Base-by-base conservation (phyloP, 2,113 vertebrate species). In the Sinocyclocheilus maitianheensis region DNA sequence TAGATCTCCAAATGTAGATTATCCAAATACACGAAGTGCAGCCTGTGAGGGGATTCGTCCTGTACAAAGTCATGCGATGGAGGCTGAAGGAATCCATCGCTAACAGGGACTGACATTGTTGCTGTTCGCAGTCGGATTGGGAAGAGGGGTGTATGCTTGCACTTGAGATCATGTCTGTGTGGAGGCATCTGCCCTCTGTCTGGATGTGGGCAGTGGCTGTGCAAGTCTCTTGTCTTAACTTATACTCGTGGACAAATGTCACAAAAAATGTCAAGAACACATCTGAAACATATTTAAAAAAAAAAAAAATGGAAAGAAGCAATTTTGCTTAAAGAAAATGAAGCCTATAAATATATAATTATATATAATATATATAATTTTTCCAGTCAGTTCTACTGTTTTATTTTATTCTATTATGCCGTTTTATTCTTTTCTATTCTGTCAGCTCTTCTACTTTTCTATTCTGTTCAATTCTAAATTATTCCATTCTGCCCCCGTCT, bases 1-100 rank as follows among this genome's bases (percentile, higher is more conserved):
- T 91, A 94, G 92, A 89, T 72, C 81, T 89, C 87, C 87, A 91
- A 90, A 84, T 84, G 77, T 81, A 91, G 90, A 92, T 90, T 86
- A 87, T 92, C 89, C 79, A 92, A 88, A 92, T 89, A 88, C 89
- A 88, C 79, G 62, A 71, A 79, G 46, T 46, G 20, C 58, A 76
- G 13, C 13, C 37, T 11, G 53, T 20, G 72, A 74, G 34, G 63
- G 51, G 46, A 72, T 43, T 75, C n/a, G 37, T 72, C 84, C 63
- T 71, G 51, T n/a, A n/a, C 4, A n/a, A 8, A 60, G n/a, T 26
- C 72, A 8, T 76, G 51, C 22, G 20, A 76, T 2, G 26, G 62
- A 71, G 18, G 60, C n/a, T 55, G 30, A 58, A 76, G 58, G 24
- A 24, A 63, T 75, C 30, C 30, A 2, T n/a, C n/a, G 37, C 14